Base-by-base conservation (phyloP, 1,140 invertebrate species). In the Acromyrmex echinatior region DNA sequence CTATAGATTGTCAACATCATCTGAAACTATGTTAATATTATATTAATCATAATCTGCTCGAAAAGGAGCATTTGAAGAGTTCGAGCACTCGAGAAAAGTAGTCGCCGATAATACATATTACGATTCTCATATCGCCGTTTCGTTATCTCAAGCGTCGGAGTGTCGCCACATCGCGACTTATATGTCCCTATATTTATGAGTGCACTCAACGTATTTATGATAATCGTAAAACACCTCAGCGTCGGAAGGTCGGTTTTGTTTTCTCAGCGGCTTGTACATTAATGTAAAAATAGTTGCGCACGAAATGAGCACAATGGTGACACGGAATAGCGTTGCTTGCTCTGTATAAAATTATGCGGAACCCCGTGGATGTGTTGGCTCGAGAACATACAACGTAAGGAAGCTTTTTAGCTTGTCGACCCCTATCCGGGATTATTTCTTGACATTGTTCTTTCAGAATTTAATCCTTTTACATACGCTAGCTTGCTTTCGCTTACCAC, bases 241-340 rank as follows among this genome's bases (percentile, higher is more conserved):
- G 25, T 18, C 39, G 10, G 9, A 10, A 10, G 39, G 39, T 45
- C 39, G 39, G 39, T 45, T 45, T 45, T 45, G 39, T 45, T 45
- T 12, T 58, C 28, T 18, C 39, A 3, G 35, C 31, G 79, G 53
- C 79, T 81, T 74, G 39, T 39, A 84, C 70, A 56, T 74, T 84
- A 84, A 84, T 76, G 80, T 76, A 84, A 84, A 84, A 84, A 63
- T 84, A 63, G 80, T 62, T 62, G 80, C 70, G 9, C 80, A n/a
- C 68, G 7, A 62, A 56, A 82, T 39, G 68, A 82, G 53, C 39
- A n/a, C 77, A 63, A 35, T 78, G 76, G 14, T 35, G 28, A 45
- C 39, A 45, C 9, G 39, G 39, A 10, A 7, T 65, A 65, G 28
- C 79, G 80, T 25, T 74, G 35, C 66, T 73, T 49, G 80, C 60